A percentile compares a stretch with the other conserved stretches of the same genome.
Conservation (phyloP, 2,797 vertebrate species). For the Microchirus variegatus region DNA sequence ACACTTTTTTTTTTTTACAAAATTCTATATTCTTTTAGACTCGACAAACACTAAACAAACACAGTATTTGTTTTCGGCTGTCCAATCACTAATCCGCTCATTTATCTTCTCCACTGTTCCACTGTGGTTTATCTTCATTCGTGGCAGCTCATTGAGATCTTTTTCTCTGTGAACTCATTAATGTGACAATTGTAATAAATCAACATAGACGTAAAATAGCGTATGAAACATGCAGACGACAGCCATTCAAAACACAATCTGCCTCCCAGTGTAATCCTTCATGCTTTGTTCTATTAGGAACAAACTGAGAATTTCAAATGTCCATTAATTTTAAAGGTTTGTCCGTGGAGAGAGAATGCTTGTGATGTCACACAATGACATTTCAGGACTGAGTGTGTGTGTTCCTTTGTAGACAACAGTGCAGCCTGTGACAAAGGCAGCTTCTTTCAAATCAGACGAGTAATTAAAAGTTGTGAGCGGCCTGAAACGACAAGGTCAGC, state of each 20-base stretch:
- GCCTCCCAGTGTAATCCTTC: slow-evolving; percentile 36
- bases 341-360: slow-evolving; percentile 55
- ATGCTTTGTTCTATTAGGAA: slow-evolving; percentile 36
- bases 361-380: slow-evolving; percentile 66
- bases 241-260: slow-evolving; percentile 25
- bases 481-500: slow-evolving; percentile 54
- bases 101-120: no score
- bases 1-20: no score
- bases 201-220: slow-evolving; percentile 23
- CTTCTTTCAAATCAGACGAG: slow-evolving; percentile 61
- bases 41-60: no score
- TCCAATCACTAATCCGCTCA: no score
- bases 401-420: slow-evolving; percentile 57
- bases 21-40: no score
- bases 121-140: no score
- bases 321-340: slow-evolving; percentile 59
- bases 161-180: no score
- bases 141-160: no score
- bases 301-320: slow-evolving; percentile 21
- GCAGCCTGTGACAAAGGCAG: slow-evolving; percentile 52
- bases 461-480: slow-evolving; percentile 67
- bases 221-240: slow-evolving; percentile 17
- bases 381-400: slow-evolving; percentile 52
- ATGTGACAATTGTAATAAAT: slow-evolving; percentile 39
- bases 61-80: no score